Evolutionary conservation across 2,113 vertebrate species (phyloP).

Genomic region (Notiomystis cincta): DNA sequence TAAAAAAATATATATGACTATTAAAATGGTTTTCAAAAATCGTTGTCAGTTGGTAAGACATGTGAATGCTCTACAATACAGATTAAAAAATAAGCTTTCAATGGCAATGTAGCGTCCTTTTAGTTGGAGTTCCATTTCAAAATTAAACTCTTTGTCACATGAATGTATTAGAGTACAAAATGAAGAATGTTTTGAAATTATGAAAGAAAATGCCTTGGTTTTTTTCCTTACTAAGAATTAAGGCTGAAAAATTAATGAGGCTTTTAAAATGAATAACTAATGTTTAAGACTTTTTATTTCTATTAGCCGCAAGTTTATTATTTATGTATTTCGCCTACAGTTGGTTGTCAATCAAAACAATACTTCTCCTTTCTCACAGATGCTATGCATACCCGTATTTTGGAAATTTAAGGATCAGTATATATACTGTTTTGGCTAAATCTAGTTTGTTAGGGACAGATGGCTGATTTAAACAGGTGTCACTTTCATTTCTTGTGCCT

Average conservation of each 20-base stretch:
- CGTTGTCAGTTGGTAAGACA: neutral
- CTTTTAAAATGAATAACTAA: neutral
- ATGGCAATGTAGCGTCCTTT: neutral
- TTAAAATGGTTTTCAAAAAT: neutral
- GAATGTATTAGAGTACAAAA: neutral
- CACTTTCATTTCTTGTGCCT: conserved; percentile 70
- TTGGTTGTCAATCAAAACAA: neutral
- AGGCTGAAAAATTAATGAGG: neutral
- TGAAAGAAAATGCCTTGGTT: neutral
- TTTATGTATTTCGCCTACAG: neutral
- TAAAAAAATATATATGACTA: neutral
- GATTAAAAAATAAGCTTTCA: neutral
- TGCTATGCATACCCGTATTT: conserved; percentile 48
- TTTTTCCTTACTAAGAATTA: neutral
- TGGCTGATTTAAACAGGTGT: conserved; percentile 79
- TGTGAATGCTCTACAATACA: neutral
- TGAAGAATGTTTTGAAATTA: neutral
- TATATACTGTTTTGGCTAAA: conserved; percentile 37
- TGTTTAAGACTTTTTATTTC: neutral
- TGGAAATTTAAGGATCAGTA: conserved; percentile 50
- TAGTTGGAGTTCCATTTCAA: neutral
- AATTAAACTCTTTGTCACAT: neutral
- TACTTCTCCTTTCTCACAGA: conserved; percentile 22
- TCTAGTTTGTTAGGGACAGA: conserved; percentile 70
- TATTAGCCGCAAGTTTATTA: neutral